Conservation (phyloP, 2,113 vertebrate species). For the Carassius gibelio region DNA sequence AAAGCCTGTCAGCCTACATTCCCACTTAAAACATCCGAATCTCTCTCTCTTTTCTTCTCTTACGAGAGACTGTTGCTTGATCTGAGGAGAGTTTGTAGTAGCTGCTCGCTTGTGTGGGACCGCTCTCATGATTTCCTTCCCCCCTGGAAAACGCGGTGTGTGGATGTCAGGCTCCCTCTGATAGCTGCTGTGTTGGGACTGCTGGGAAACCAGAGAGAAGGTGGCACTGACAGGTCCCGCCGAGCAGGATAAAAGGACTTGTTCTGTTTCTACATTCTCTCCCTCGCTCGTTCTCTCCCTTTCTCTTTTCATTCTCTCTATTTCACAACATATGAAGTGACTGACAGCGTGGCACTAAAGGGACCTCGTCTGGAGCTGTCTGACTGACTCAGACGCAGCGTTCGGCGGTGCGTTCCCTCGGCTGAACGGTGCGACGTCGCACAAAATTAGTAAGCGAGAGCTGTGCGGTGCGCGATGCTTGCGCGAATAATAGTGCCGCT, state of each 20-base stretch:
- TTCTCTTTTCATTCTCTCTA: slow-evolving; percentile 34
- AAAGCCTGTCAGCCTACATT: slow-evolving; percentile 55
- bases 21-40: slow-evolving; percentile 50
- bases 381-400: slow-evolving; percentile 40
- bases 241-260: slow-evolving; percentile 60
- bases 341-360: slow-evolving; percentile 58
- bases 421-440: slow-evolving; percentile 30
- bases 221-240: slow-evolving; percentile 64
- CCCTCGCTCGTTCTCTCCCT: slow-evolving; percentile 19
- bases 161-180: slow-evolving; percentile 59
- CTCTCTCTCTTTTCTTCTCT: slow-evolving; percentile 45
- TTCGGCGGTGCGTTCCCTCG: slow-evolving; percentile 43
- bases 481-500: slow-evolving; percentile 55
- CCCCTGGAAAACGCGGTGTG: slow-evolving; percentile 47
- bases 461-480: slow-evolving; percentile 37
- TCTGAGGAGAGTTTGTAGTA: slow-evolving; percentile 43
- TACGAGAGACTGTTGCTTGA: slow-evolving; percentile 37
- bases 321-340: slow-evolving; percentile 52
- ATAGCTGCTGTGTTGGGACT: slow-evolving; percentile 58
- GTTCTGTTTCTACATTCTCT: slow-evolving; percentile 44
- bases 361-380: slow-evolving; percentile 55
- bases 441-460: slow-evolving; percentile 56
- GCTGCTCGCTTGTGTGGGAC: slow-evolving; percentile 49
- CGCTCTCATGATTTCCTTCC: slow-evolving; percentile 49
- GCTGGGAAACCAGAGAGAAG: slow-evolving; percentile 56